Conservation (phyloP, 2,797 vertebrate species). For the Gephyroberyx darwinii region DNA sequence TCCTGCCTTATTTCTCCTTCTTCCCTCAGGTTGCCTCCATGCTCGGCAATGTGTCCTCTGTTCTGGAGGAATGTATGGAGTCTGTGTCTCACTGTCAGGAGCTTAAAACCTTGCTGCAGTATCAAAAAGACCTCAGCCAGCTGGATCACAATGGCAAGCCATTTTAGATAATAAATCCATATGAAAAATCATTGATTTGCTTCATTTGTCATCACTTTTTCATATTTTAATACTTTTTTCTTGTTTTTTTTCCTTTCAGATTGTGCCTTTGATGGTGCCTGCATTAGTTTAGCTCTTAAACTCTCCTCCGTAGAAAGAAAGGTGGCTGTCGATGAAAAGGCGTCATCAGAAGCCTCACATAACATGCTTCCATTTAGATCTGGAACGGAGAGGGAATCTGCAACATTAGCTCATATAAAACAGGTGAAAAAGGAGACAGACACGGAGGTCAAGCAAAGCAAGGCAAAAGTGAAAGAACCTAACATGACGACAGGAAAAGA, state of each 20-base stretch:
- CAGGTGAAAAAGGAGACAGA: background rate
- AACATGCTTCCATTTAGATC: background rate
- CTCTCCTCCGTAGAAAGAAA: constrained; percentile 22
- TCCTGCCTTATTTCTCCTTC: background rate
- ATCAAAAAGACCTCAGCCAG: constrained; percentile 44
- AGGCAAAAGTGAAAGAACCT: background rate
- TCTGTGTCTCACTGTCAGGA: constrained; percentile 61
- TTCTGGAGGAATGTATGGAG: constrained; percentile 57
- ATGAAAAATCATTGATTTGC: background rate
- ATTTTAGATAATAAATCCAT: background rate
- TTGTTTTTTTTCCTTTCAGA: constrained; percentile 47
- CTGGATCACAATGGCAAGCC: constrained; percentile 49
- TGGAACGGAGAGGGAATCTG: constrained; percentile 19
- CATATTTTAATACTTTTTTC: background rate
- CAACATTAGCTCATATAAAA: background rate
- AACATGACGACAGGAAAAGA: background rate
- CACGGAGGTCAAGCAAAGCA: background rate
- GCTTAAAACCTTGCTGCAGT: constrained; percentile 49
- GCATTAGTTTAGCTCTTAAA: constrained; percentile 61
- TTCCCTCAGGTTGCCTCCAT: constrained; percentile 58
- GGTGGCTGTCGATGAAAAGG: background rate
- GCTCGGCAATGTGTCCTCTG: constrained; percentile 45
- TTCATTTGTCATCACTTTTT: background rate
- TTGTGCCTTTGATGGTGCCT: constrained; percentile 30
- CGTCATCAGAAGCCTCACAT: constrained; percentile 7